These are phyloP conservation scores for Pocillopora grandis DNA, from an alignment of 92 coral and sea anemone species.

Conservation along the genomic window DNA sequence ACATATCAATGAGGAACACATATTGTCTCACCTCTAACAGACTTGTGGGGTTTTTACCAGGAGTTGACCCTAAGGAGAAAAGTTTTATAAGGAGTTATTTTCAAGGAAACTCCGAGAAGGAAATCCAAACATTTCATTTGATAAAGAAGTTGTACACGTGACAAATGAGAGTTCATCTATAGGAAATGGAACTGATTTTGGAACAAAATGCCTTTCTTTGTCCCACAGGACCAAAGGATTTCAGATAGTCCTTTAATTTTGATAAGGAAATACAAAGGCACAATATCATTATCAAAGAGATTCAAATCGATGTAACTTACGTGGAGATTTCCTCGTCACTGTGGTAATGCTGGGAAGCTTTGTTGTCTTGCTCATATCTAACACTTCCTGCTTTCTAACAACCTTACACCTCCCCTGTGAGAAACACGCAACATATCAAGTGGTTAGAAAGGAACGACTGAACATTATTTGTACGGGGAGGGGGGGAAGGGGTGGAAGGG, in stretches of 20 bases:
- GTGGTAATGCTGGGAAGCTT: conserved; percentile 73
- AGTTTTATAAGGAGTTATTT: neutral
- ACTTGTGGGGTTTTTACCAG: conserved; percentile 66
- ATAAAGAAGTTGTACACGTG: no score
- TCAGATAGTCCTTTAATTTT: no score
- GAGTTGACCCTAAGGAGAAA: conserved; percentile 51
- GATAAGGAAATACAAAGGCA: no score
- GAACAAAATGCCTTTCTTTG: no score
- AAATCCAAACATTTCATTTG: neutral
- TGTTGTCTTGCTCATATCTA: conserved; percentile 64
- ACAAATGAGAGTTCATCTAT: no score
- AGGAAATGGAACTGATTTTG: no score
- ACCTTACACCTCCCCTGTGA: conserved; percentile 88
- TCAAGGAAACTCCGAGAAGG: neutral
- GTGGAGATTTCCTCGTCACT: conserved; percentile 43
- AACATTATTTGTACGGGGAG: neutral
- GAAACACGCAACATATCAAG: neutral
- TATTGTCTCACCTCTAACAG: conserved; percentile 58
- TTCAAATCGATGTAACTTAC: conserved; percentile 32
- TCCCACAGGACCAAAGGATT: no score
- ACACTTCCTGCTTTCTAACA: conserved; percentile 78
- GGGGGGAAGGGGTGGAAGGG: no score
- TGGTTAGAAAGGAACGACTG: no score
- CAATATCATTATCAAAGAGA: neutral
- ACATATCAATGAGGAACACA: neutral